phyloP scores from a whole-genome alignment of 2,797 vertebrate genomes.

The Sebastes baramenuke region DNA sequence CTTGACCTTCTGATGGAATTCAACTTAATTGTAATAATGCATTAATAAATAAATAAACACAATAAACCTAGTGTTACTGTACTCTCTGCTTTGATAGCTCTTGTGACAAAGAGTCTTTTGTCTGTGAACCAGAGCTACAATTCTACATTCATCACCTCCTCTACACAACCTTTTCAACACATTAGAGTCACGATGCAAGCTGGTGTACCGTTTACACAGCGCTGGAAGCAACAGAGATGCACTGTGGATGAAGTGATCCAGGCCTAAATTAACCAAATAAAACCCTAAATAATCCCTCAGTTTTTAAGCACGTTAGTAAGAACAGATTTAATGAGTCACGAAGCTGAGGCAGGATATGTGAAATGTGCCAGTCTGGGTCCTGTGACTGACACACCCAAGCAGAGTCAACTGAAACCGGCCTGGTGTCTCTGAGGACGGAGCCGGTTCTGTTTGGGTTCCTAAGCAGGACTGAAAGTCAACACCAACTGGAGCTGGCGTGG shows the following conservation, averaged over 20 bases:
- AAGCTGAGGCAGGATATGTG: slow-evolving; percentile 2
- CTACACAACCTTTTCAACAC: neutral
- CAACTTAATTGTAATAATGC: neutral
- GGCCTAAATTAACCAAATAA: neutral
- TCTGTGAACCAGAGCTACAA: neutral
- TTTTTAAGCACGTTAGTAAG: neutral
- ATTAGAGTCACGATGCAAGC: neutral
- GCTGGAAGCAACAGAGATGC: neutral
- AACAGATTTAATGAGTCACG: slow-evolving; percentile 7
- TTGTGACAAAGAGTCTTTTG: neutral
- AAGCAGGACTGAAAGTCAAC: neutral
- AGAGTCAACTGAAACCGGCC: slow-evolving; percentile 35
- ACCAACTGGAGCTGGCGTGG: too few species aligned
- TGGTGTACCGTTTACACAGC: neutral
- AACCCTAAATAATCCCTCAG: neutral
- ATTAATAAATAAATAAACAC: too few species aligned
- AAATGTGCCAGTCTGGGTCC: neutral
- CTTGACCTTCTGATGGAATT: neutral
- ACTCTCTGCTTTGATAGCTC: neutral
- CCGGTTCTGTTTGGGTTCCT: slow-evolving; percentile 35
- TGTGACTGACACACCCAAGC: slow-evolving; percentile 14
- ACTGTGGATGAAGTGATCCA: neutral
- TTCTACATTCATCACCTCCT: neutral
- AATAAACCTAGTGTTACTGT: neutral
- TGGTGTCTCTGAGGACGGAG: slow-evolving; percentile 31